Conservation (phyloP, 2,113 vertebrate genomes). For the Elachura formosa region DNA sequence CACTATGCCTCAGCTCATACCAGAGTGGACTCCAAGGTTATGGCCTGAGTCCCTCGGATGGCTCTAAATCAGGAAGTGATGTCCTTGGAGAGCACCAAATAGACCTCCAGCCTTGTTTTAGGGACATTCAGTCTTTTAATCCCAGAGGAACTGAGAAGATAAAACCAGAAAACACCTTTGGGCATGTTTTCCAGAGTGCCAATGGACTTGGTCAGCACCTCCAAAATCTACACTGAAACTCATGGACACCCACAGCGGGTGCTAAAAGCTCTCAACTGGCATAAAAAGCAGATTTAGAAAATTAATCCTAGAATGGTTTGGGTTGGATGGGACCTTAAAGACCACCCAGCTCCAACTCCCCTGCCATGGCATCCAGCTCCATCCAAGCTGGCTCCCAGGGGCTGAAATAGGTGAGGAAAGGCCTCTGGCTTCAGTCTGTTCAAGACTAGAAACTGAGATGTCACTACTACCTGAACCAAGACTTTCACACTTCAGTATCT, state of each 20-base stretch:
- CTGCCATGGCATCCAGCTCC: neutral
- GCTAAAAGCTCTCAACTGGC: neutral
- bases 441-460: neutral
- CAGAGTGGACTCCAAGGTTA: neutral
- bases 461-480: neutral
- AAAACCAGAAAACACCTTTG: neutral
- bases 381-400: neutral
- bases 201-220: fast-evolving
- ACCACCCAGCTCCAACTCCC: neutral
- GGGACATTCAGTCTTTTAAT: neutral
- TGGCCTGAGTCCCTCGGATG: fast-evolving
- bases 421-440: neutral
- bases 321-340: neutral
- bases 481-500: neutral
- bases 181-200: neutral
- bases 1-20: fast-evolving
- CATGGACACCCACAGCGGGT: fast-evolving
- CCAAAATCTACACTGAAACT: neutral
- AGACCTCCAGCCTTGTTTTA: fast-evolving
- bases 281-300: neutral
- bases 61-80: neutral
- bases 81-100: neutral
- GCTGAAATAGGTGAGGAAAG: neutral
- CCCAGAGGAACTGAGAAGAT: neutral
- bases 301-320: neutral